A percentile compares a stretch with the other conserved stretches of the same genome.
Conservation (phyloP, 2,113 vertebrate genomes). For the Otis tarda region DNA sequence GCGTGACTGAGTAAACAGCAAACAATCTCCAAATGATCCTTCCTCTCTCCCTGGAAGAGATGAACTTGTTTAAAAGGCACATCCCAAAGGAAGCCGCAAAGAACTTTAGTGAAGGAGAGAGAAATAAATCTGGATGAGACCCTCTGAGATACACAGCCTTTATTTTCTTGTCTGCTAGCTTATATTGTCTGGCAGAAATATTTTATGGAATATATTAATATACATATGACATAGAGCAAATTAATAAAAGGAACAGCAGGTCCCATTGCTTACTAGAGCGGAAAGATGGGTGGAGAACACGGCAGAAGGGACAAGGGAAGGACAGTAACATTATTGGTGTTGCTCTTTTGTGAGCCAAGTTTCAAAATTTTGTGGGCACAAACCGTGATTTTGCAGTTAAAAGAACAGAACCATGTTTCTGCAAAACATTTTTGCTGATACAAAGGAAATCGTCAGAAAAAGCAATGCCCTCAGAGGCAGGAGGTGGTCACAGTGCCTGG, state of each 20-base stretch:
- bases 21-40: conserved; percentile 78
- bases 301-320: conserved; percentile 63
- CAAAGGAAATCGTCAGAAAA: background rate
- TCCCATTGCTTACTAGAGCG: conserved; percentile 65
- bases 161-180: conserved; percentile 53
- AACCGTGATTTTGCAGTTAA: fast-evolving
- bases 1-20: conserved; percentile 80
- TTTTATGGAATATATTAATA: conserved; percentile 65
- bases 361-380: conserved; percentile 1
- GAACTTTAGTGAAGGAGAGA: conserved; percentile 52
- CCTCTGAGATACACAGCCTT: conserved; percentile 31
- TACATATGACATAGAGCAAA: conserved; percentile 68
- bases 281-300: conserved; percentile 67
- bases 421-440: background rate
- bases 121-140: conserved; percentile 48
- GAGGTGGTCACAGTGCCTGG: conserved; percentile 54
- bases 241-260: conserved; percentile 71
- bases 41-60: conserved; percentile 62
- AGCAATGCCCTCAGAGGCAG: conserved; percentile 36
- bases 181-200: conserved; percentile 59
- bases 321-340: background rate
- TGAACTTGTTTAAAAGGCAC: conserved; percentile 66
- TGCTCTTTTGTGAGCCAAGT: conserved; percentile 47
- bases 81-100: conserved; percentile 38
- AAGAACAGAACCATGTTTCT: background rate